Base-by-base conservation (phyloP, 2,113 vertebrate genomes). In the Micronycteris hirsuta region DNA sequence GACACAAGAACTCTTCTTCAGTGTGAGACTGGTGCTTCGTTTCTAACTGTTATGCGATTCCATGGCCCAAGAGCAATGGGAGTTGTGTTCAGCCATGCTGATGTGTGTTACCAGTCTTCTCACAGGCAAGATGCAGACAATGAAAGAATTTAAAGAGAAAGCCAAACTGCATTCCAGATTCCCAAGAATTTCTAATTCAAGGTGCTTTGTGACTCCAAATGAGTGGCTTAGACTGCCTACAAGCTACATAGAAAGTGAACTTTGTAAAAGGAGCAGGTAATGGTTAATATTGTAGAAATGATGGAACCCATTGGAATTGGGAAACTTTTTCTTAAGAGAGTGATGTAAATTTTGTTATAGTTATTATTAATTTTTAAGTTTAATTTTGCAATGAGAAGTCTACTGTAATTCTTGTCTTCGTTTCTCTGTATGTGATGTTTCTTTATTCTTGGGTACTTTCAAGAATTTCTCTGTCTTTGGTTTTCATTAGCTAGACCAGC, bases 21-120 rank as follows among this genome's bases (percentile, higher is more conserved):
- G 92, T 99, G 98, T 36, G 98, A 98, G 70, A 98, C 98, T 97
- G 98, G 98, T 98, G 98, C 28, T 81, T 77, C 17, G 22, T 92
- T 68, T 12, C 41, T 73, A n/a, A 83, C 19, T 86, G 33, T 86
- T 80, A 22, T 0, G 1, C 47, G 38, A 54, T 76, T 96, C 78
- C 13, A 9, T 86, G 31, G 0, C 5, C 6, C 19, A 47, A 26
- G 22, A 82, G 10, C 22, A 74, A 26, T 9, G 20, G 2, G 6
- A 73, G 31, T 71, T 89, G 71, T 36, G 41, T 49, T 86, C 76
- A 54, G 84, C 68, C 4, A 47, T n/a, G 54, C 86, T 97, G 68
- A 58, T 92, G 92, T 67, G 94, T 86, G 7, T 54, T 61, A 84
- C 17, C 83, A n/a, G 81, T 90, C 78, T 83, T 92, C 12, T 58